Evolutionary conservation across 1,140 invertebrate species (phyloP).

Genomic region (Drosophila paulistorum): DNA sequence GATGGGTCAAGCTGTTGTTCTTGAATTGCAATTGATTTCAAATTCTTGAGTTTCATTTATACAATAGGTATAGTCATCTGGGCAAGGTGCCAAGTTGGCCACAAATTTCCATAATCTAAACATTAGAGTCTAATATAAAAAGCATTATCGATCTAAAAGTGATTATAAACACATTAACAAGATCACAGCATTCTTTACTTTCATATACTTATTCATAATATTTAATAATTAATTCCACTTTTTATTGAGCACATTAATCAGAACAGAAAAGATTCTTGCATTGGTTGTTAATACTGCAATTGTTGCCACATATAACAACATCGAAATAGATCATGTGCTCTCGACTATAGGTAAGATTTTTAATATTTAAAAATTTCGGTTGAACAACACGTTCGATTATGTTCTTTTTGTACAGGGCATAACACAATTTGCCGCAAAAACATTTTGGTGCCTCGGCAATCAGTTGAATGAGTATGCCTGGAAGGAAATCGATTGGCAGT

Average conservation of each 20-base stretch:
- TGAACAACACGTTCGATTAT: slow-evolving; percentile 57
- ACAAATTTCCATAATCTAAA: too few species aligned
- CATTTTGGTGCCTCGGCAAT: slow-evolving; percentile 72
- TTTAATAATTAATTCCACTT: background rate
- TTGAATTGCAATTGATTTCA: too few species aligned
- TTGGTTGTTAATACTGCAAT: slow-evolving; percentile 39
- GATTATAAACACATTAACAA: too few species aligned
- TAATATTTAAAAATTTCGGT: slow-evolving; percentile 69
- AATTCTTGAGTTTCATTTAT: too few species aligned
- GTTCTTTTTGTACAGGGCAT: slow-evolving; percentile 38
- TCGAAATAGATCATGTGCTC: slow-evolving; percentile 77
- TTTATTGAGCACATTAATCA: background rate
- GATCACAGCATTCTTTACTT: too few species aligned
- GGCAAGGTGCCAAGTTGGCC: too few species aligned
- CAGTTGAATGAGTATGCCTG: slow-evolving; percentile 71
- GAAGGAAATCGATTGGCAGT: slow-evolving; percentile 57
- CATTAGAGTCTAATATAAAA: background rate
- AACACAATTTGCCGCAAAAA: slow-evolving; percentile 71
- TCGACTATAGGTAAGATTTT: slow-evolving; percentile 73
- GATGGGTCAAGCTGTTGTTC: too few species aligned
- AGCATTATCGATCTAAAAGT: too few species aligned
- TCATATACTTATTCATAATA: too few species aligned
- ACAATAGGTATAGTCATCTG: too few species aligned
- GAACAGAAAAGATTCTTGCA: slow-evolving; percentile 12
- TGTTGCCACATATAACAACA: slow-evolving; percentile 65